Base-by-base conservation (phyloP, 2,113 vertebrate species). In the Nibea coibor region DNA sequence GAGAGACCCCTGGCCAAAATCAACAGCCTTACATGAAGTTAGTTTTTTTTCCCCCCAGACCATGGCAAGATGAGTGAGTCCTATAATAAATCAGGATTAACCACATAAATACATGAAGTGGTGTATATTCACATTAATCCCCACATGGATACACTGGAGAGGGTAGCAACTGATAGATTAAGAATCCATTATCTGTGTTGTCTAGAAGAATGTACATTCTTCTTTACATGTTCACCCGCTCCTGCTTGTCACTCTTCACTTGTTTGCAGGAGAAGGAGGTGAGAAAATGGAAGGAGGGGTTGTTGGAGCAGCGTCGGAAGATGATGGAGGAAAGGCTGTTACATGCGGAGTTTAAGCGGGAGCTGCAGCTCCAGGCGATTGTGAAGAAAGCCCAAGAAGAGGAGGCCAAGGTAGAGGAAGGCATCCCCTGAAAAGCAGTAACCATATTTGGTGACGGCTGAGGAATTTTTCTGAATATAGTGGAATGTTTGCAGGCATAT, bases 311-410 rank as follows among this genome's bases (percentile, higher is more conserved):
- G 72, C 96, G 97, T 19, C 96, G 97, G 22, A 95, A 89, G 72
- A 99, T 99, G 98, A 99, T 99, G 98, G 98, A 99, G 78, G 98
- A 99, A 91, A 99, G 97, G 78, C 88, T 99, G 42, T 94, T 99
- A 63, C 98, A 99, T 75, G 98, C 98, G 0, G 98, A 99, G 87
- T 97, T 99, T 78, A 98, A 99, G 90, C 94, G 98, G 26, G 98
- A 99, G 84, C 94, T 99, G 31, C 98, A 99, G 62, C 95, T 99
- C 35, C 98, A 99, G 87, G 98, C 98, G 22, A 99, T 99, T 74
- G 97, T 99, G 84, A 99, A 99, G 89, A 99, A 99, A 93, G 98
- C 98, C 4, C 98, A 99, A 83, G 98, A 98, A 80, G 98, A 99
- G 88, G 98, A 99, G 85, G 98, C 98, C 20, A 99, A 99, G 96